Conservation (phyloP, 1,140 invertebrate genomes). For the Drosophila nasuta region DNA sequence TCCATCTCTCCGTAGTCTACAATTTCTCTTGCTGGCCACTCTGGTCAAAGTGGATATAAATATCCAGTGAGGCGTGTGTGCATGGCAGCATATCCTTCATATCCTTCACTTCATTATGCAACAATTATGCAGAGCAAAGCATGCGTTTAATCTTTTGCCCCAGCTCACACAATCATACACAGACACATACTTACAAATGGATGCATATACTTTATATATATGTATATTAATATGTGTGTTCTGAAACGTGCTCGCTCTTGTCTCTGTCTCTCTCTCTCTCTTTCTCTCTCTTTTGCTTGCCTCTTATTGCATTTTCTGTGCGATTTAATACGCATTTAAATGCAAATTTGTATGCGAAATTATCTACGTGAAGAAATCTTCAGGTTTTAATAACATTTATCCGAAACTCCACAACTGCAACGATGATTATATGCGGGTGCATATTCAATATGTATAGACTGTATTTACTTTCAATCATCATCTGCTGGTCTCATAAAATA, state of each 20-base stretch:
- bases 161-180: conserved; percentile 19
- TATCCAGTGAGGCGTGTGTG: conserved; percentile 61
- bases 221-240: not conserved
- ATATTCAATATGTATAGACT: not conserved
- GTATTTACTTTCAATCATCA: conserved; percentile 2
- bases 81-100: conserved; percentile 74
- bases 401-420: conserved; percentile 21
- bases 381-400: conserved; percentile 76
- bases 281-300: conserved; percentile 2
- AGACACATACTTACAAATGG: not conserved
- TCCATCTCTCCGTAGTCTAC: too few relatives aligned
- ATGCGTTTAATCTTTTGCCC: conserved; percentile 81
- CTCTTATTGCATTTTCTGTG: conserved; percentile 69
- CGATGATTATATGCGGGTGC: not conserved
- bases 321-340: conserved; percentile 81
- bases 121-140: conserved; percentile 83
- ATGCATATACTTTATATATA: not conserved
- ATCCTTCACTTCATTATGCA: conserved; percentile 83
- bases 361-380: conserved; percentile 83
- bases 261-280: not conserved
- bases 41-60: conserved; percentile 69
- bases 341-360: conserved; percentile 77
- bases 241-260: conserved; percentile 1
- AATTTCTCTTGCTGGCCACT: not conserved
- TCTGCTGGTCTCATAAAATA: too few relatives aligned